Evolutionary conservation across 2,888 invertebrate genomes (phyloP), one percentile per base, ranked within the genome.

Genomic region (Pristionchus mayeri): DNA sequence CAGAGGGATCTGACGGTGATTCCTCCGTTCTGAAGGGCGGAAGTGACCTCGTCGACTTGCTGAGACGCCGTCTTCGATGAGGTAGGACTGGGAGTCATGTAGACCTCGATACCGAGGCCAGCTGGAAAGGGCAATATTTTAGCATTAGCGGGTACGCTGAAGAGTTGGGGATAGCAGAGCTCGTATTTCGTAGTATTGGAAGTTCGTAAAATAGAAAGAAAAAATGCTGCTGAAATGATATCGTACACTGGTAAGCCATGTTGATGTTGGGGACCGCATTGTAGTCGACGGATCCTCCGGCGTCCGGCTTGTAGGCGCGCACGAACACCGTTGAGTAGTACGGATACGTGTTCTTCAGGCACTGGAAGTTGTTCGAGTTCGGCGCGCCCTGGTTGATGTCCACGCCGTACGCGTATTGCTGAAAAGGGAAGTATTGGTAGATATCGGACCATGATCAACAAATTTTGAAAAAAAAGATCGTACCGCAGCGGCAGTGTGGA

Each of bases 71-170:
- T 9, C 50, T 85, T 85, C 0, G 50, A 7, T n/a, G 60, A 71
- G 2, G 71, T 40, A 0, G 85, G 85, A 11, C 63, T 37, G 50
- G 85, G 86, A 0, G 85, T 85, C 50, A 85, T 71, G 82, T 52
- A 86, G 1, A 82, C 85, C 34, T 86, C 86, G 48, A 79, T 52
- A 13, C 75, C 85, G n/a, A 86, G 85, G 21, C 75, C 75, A 27
- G 75, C 84, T 80, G 80, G n/a, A 67, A 27, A 1, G 24, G n/a
- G 40, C 1, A 71, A 27, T 37, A 18, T 44, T 40, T 75, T 75
- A 7, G 44, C 11, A 24, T 57, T 57, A 24, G 21, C 6, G n/a
- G n/a, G n/a, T n/a, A n/a, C n/a, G n/a, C n/a, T n/a, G n/a, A n/a
- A n/a, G n/a, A n/a, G n/a, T n/a, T n/a, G n/a, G n/a, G n/a, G n/a